Evolutionary conservation across 2,113 vertebrate species (phyloP).

Genomic region (Rhinoderma darwinii): DNA sequence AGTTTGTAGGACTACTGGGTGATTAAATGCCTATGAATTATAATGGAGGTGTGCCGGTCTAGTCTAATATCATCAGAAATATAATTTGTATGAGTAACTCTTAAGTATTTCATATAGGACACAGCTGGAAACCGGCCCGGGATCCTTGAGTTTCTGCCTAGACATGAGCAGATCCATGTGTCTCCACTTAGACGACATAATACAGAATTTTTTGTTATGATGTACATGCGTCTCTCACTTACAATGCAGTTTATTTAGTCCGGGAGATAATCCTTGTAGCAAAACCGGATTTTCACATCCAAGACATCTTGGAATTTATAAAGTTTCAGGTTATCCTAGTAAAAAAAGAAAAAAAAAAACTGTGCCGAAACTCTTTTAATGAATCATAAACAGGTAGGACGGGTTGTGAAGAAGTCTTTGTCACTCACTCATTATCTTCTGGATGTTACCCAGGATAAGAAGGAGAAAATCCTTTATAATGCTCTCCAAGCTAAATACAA

Average conservation of each 20-base stretch:
- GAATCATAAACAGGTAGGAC: constrained; percentile 45
- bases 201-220: background rate
- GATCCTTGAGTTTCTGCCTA: background rate
- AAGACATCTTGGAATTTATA: constrained; percentile 38
- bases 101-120: background rate
- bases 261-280: constrained; percentile 17
- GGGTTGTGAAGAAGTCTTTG: constrained; percentile 9
- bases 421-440: constrained; percentile 26
- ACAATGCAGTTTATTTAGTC: background rate
- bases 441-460: background rate
- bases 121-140: background rate
- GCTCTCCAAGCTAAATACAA: background rate
- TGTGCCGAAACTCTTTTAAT: background rate
- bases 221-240: background rate
- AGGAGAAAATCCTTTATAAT: background rate
- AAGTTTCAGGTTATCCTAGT: constrained; percentile 26
- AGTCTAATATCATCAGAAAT: background rate
- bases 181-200: background rate
- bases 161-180: constrained; percentile 5
- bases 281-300: constrained; percentile 42
- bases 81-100: background rate
- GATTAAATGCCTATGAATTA: background rate
- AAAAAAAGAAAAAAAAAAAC: constrained; percentile 14
- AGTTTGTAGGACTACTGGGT: background rate
- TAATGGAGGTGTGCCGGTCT: background rate